phyloP scores from a whole-genome alignment of 1,140 invertebrate genomes.

The Vanessa tameamea region DNA sequence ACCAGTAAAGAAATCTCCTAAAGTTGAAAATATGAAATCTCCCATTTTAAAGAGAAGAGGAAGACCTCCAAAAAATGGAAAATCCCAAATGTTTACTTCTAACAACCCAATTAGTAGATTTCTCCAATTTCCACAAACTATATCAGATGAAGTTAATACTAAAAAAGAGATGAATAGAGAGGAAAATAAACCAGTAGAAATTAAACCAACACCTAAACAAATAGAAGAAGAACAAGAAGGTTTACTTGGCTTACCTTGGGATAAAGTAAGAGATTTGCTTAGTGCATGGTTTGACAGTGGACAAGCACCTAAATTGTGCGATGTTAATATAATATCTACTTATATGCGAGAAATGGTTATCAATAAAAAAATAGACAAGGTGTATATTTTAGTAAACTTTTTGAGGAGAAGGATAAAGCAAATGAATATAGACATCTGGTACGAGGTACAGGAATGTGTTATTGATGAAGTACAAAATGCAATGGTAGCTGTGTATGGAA shows the following conservation, averaged over 20 bases:
- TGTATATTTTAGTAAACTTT: conserved; percentile 68
- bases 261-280: conserved; percentile 74
- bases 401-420: conserved; percentile 59
- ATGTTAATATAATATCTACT: conserved; percentile 69
- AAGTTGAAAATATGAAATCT: conserved; percentile 43
- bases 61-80: conserved; percentile 62
- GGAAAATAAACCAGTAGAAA: conserved; percentile 39
- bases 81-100: conserved; percentile 42
- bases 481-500: conserved; percentile 75
- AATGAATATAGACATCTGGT: conserved; percentile 60
- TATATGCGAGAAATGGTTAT: conserved; percentile 76
- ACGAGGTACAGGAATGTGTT: conserved; percentile 58
- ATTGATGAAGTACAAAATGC: conserved; percentile 68
- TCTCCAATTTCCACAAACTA: conserved; percentile 59
- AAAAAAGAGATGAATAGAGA: conserved; percentile 32
- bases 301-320: conserved; percentile 72
- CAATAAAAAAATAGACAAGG: conserved; percentile 70
- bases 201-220: not conserved
- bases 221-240: conserved; percentile 39
- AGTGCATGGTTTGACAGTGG: conserved; percentile 78
- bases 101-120: conserved; percentile 60
- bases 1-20: conserved; percentile 63
- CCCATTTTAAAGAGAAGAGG: conserved; percentile 61
- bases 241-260: conserved; percentile 64
- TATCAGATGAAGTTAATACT: conserved; percentile 42